Evolutionary conservation across 2,113 vertebrate genomes (phyloP).

Genomic region (Sakesphorus luctuosus): DNA sequence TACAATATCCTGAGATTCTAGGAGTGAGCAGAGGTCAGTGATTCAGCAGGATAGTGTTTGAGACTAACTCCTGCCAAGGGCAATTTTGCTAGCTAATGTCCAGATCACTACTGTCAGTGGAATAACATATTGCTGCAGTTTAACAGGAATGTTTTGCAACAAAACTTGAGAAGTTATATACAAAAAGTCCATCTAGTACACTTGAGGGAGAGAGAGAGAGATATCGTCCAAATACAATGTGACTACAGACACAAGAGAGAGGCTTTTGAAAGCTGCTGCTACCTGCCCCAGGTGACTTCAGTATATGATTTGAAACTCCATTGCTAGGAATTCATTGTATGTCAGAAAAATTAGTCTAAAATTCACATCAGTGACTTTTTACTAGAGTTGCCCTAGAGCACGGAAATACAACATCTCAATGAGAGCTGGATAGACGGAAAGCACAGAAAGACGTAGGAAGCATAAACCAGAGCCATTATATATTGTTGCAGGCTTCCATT

Average conservation of each 20-base stretch:
- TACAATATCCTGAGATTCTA: not conserved
- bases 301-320: not conserved
- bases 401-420: not conserved
- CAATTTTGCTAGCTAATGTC: not conserved
- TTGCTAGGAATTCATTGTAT: not conserved
- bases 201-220: not conserved
- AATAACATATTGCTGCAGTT: not conserved
- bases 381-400: not conserved
- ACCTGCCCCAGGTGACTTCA: not conserved
- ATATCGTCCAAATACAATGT: not conserved
- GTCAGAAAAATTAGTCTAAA: not conserved
- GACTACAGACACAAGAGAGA: not conserved
- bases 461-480: not conserved
- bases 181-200: not conserved
- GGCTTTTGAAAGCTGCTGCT: not conserved
- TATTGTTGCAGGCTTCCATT: not conserved
- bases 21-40: not conserved
- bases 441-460: not conserved
- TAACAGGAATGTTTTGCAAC: not conserved
- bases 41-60: not conserved
- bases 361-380: not conserved
- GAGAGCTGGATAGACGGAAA: not conserved
- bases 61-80: not conserved
- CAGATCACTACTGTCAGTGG: not conserved
- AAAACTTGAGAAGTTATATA: not conserved